Conservation (phyloP, 2,113 vertebrate species). For the Clinocottus analis region DNA sequence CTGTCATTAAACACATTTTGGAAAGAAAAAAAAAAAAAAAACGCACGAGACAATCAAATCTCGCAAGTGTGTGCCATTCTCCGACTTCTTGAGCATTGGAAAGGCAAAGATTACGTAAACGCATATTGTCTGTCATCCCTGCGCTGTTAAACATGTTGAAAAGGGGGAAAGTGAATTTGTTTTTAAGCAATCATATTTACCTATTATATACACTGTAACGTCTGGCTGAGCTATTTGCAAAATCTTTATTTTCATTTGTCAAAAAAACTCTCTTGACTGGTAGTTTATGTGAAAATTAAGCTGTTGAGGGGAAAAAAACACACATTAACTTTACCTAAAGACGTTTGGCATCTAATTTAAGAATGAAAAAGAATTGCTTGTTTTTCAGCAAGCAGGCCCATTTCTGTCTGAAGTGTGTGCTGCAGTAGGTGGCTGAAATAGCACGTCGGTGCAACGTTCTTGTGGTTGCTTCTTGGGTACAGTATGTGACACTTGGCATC, state of each 20-base stretch:
- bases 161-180: constrained; percentile 45
- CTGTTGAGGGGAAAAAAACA: constrained; percentile 28
- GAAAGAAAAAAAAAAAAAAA: constrained; percentile 59
- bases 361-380: constrained; percentile 53
- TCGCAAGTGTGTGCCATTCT: constrained; percentile 66
- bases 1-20: constrained; percentile 82
- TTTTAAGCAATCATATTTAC: constrained; percentile 25
- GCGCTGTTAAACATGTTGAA: constrained; percentile 54
- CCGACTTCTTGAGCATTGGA: constrained; percentile 55
- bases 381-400: constrained; percentile 53
- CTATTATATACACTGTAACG: constrained; percentile 27
- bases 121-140: constrained; percentile 50
- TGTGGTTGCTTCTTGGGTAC: constrained; percentile 63
- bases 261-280: constrained; percentile 39
- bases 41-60: constrained; percentile 74
- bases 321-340: constrained; percentile 38
- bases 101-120: constrained; percentile 55
- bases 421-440: constrained; percentile 62
- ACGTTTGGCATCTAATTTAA: constrained; percentile 36
- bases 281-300: constrained; percentile 39
- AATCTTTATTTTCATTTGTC: constrained; percentile 57
- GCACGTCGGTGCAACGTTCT: constrained; percentile 70
- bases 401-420: constrained; percentile 42
- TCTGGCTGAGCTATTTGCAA: constrained; percentile 37
- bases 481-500: constrained; percentile 72